Evolutionary conservation across 2,797 vertebrate species (phyloP), one percentile per base, ranked within the genome.

Genomic region (Semotilus atromaculatus): DNA sequence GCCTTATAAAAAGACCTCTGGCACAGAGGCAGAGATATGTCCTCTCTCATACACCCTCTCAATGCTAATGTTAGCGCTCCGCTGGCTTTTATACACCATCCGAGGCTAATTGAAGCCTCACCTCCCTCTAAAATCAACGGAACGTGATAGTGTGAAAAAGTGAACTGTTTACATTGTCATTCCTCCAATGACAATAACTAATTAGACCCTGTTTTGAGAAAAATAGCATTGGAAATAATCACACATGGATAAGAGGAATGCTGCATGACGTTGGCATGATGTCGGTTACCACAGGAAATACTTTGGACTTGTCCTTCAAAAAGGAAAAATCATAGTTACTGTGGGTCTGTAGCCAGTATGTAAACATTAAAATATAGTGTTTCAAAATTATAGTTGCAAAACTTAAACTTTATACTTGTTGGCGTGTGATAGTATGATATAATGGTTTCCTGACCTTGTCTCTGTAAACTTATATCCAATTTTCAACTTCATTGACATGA

Each of bases 1-100:
- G 82, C 74, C 81, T 83, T 89, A 82, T 86, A 84, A 89, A 87
- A 84, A 86, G 86, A 86, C 45, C 86, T 80, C 85, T 83, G 83
- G 86, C 80, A 85, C 43, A 3, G 71, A 23, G 40, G 67, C 64
- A 43, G 80, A 74, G n/a, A 40, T 64, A 75, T 79, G 64, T 75
- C 45, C 75, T 77, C 76, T 55, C 29, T 81, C 58, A 78, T 58
- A 68, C 80, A 86, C 60, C 53, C 79, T 80, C 78, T 81, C 78
- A 64, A 72, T 81, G 70, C 68, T 40, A 68, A 76, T 73, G 53
- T 85, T 71, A 55, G 80, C 14, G 3, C 81, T 74, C 60, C 0
- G 58, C 48, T 64, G 34, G 72, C n/a, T 45, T 84, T 86, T 77
- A 83, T 60, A 83, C 81, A 80, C 51, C 55, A 82, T 79, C 77